Percentiles rank a stretch among this genome's conserved stretches.
phyloP scores from a whole-genome alignment of 2,797 vertebrate genomes.

The Chelon auratus region DNA sequence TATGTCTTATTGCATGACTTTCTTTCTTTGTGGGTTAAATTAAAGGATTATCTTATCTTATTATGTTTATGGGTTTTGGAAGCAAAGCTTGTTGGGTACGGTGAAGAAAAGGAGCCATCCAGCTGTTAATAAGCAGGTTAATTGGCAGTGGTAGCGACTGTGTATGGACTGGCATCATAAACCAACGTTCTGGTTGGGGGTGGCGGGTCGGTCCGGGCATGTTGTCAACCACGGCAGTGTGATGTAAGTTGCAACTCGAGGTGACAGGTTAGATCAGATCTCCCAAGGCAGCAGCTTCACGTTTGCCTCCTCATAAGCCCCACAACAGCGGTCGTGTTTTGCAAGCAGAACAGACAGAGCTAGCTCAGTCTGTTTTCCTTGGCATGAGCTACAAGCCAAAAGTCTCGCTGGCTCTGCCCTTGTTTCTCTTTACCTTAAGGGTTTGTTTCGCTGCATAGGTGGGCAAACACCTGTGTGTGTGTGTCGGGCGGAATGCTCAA shows the following conservation, averaged over 20 bases:
- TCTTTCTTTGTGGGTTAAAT: not conserved
- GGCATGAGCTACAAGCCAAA: constrained; percentile 59
- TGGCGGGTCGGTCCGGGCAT: constrained; percentile 33
- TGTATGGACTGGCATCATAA: constrained; percentile 29
- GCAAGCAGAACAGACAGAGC: constrained; percentile 39
- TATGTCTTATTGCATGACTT: not conserved
- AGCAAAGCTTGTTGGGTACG: constrained; percentile 11
- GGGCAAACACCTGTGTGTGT: constrained; percentile 76
- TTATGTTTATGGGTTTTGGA: constrained; percentile 3
- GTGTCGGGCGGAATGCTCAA: constrained; percentile 56
- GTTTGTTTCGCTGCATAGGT: constrained; percentile 46
- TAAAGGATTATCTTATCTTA: not conserved
- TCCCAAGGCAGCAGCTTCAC: constrained; percentile 52
- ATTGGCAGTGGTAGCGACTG: constrained; percentile 43
- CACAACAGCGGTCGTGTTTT: constrained; percentile 46
- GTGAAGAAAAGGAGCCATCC: constrained; percentile 9
- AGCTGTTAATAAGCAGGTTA: constrained; percentile 36
- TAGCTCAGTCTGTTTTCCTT: constrained; percentile 72
- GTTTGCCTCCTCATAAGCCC: constrained; percentile 49
- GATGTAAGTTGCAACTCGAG: constrained; percentile 56
- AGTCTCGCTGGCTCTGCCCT: constrained; percentile 66
- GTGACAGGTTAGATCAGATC: constrained; percentile 69
- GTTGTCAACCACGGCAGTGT: constrained; percentile 48
- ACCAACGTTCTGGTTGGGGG: constrained; percentile 28
- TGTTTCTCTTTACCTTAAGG: constrained; percentile 71